These are phyloP conservation scores for Perca flavescens DNA, from an alignment of 2,113 vertebrate species.

Conservation along the genomic window DNA sequence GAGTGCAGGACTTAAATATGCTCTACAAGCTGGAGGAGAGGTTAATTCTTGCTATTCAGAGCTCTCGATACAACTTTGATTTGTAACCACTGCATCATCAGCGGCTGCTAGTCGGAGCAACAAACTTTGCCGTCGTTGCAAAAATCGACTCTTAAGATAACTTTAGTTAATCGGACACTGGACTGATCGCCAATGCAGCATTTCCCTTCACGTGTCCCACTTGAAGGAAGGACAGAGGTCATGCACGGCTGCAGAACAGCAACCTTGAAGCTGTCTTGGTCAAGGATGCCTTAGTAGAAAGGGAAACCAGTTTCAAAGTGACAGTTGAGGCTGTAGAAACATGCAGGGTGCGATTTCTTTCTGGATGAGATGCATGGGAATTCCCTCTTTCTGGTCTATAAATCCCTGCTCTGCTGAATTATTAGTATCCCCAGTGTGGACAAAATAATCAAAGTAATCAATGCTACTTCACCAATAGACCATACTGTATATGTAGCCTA, in stretches of 20 bases:
- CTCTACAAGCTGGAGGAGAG: background rate
- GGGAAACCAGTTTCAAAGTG: too few relatives aligned
- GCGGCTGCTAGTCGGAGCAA: background rate
- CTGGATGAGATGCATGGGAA: too few relatives aligned
- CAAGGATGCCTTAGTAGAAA: slow-evolving; percentile 22
- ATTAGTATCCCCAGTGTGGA: too few relatives aligned
- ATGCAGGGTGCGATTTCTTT: too few relatives aligned
- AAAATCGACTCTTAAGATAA: background rate
- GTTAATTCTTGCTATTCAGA: background rate
- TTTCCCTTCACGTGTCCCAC: slow-evolving; percentile 12
- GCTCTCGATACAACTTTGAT: background rate
- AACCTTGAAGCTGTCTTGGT: slow-evolving; percentile 25
- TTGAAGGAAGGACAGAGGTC: slow-evolving; percentile 12
- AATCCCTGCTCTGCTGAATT: too few relatives aligned
- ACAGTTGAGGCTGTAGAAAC: too few relatives aligned
- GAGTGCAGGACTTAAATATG: too few relatives aligned
- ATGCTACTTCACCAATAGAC: too few relatives aligned
- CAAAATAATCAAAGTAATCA: too few relatives aligned
- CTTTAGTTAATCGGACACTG: background rate
- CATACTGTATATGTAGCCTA: too few relatives aligned
- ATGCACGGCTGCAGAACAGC: slow-evolving; percentile 13
- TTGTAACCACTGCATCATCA: too few relatives aligned
- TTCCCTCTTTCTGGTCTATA: too few relatives aligned
- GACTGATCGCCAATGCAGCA: background rate
- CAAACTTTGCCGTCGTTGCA: background rate